phyloP scores from a whole-genome alignment of 2,888 invertebrate species.

The Eristalis arbustorum region DNA sequence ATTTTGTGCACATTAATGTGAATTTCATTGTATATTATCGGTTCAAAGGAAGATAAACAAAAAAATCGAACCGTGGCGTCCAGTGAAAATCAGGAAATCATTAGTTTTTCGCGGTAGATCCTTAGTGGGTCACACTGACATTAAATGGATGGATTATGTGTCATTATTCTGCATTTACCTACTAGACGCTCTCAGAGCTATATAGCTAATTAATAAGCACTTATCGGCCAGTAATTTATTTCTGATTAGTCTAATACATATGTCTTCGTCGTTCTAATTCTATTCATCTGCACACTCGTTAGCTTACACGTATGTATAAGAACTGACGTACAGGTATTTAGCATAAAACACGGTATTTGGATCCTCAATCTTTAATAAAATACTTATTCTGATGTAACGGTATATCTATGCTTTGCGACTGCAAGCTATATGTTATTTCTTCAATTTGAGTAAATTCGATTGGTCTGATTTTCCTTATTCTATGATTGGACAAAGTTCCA shows the following conservation, averaged over 20 bases:
- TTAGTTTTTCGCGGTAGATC: conserved; percentile 19
- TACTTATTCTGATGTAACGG: not conserved
- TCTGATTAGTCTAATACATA: not conserved
- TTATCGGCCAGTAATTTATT: not conserved
- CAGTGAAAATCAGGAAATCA: conserved; percentile 37
- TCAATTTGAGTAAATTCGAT: not conserved
- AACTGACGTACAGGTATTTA: not conserved
- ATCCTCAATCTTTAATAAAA: not conserved
- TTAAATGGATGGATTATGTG: not conserved
- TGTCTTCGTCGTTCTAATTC: not conserved
- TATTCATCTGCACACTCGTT: not conserved
- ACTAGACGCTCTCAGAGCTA: not conserved
- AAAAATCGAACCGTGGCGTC: not conserved
- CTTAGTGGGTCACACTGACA: conserved; percentile 15
- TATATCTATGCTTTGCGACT: not conserved
- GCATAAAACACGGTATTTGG: not conserved
- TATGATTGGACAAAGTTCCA: too few species aligned
- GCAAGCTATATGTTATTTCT: not conserved
- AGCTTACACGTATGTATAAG: not conserved
- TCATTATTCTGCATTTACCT: not conserved
- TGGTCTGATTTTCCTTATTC: too few species aligned
- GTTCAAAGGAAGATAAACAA: not conserved
- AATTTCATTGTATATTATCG: not conserved
- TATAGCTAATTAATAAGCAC: not conserved
- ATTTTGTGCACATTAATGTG: conserved; percentile 40